Base-by-base conservation (phyloP, 2,888 invertebrate genomes). In the Dasypolia templi region DNA sequence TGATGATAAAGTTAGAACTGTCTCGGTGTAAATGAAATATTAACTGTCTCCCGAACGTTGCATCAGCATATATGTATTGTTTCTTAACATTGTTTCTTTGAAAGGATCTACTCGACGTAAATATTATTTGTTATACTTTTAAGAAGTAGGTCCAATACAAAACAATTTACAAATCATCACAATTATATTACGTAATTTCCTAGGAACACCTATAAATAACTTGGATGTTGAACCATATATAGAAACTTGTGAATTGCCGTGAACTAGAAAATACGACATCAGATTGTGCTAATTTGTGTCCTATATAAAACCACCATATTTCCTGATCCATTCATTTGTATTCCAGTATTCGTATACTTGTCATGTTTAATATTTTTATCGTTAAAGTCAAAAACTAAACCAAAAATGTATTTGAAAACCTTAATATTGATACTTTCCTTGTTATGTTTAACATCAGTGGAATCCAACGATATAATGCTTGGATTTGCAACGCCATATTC, bases 401-500 rank as follows among this genome's bases (percentile, higher is more conserved):
- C 42, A 65, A 75, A 65, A 59, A 85, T 59, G 75, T 66, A 29
- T 70, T 62, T 39, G 4, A 82, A 82, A 69, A 22, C 12, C 5
- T 0, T 62, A 12, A 26, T 61, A 32, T 4, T 65, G 9, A 29
- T 78, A 35, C 2, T 55, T 26, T 46, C 63, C 19, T 19, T 81
- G 0, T 32, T 68, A 51, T 72, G 46, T 72, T 58, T 59, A 39
- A 75, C 61, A 19, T 53, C 73, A 49, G 87, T 85, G n/a, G 32
- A 77, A 68, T 71, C 77, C 1, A 86, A 86, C n/a, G 86, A 86
- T 19, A 75, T 86, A 14, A 51, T 39, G 39, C 56, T 86, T 14
- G 86, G 86, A 53, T 66, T 73, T 2, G 82, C 86, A 26, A 83
- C 86, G 2, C 86, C 87, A 11, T 86, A 77, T 39, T 92, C 95